These are phyloP conservation scores for Lasioglossum marginatum DNA, from an alignment of 2,888 invertebrate species.

Conservation along the genomic window DNA sequence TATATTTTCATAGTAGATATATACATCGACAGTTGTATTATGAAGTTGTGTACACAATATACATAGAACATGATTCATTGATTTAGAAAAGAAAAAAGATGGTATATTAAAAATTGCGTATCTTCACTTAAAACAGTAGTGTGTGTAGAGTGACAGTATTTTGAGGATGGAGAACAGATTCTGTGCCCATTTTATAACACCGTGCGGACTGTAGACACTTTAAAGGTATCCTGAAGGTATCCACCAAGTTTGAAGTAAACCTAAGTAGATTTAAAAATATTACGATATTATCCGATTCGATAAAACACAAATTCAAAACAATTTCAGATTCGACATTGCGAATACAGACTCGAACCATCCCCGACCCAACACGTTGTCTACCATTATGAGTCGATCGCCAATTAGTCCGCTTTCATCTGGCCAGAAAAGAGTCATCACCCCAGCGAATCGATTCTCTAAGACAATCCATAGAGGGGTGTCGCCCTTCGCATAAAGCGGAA, in stretches of 20 bases:
- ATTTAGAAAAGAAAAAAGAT: neutral
- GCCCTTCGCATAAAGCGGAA: constrained; percentile 7
- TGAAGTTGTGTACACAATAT: neutral
- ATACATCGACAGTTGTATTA: too few relatives aligned
- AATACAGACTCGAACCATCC: neutral
- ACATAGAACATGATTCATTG: neutral
- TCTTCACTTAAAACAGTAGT: neutral
- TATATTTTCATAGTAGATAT: neutral
- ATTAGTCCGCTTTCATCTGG: constrained; percentile 21
- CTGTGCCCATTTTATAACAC: neutral
- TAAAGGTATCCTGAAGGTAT: neutral
- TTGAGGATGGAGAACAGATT: neutral
- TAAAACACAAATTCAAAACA: neutral
- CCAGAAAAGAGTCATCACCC: neutral
- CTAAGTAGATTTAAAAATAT: neutral
- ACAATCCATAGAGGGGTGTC: constrained; percentile 15
- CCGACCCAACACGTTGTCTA: neutral
- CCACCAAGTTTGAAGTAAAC: neutral
- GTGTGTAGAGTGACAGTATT: too few relatives aligned
- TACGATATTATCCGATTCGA: neutral
- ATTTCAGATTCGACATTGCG: neutral
- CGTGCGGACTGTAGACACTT: neutral
- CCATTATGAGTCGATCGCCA: constrained; percentile 24
- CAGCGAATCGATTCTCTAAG: constrained; percentile 12
- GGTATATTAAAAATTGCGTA: too few relatives aligned